phyloP scores from a whole-genome alignment of 2,797 vertebrate genomes.

The Scolopax bukidnonensis region DNA sequence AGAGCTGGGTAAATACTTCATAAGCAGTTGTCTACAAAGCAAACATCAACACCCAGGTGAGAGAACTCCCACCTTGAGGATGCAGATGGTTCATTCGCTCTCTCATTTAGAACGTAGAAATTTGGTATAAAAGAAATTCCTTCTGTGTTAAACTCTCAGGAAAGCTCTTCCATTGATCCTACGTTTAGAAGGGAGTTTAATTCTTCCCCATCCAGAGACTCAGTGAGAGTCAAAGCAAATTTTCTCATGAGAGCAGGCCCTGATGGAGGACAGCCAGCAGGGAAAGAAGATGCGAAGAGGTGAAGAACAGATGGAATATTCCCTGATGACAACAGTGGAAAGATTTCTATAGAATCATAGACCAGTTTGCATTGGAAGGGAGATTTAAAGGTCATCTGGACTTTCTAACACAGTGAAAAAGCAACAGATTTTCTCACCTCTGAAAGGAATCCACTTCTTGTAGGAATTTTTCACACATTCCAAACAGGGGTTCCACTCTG shows the following conservation, averaged over 20 bases:
- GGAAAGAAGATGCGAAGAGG: neutral
- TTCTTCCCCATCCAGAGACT: neutral
- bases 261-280: neutral
- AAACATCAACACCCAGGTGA: neutral
- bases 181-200: neutral
- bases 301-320: neutral
- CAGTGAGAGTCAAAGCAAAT: neutral
- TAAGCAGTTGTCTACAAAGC: neutral
- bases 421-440: conserved; percentile 79
- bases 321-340: neutral
- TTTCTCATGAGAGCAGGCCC: neutral
- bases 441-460: conserved; percentile 94
- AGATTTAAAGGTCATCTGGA: neutral
- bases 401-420: neutral
- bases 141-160: neutral
- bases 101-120: neutral
- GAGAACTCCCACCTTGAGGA: neutral
- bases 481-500: conserved; percentile 89
- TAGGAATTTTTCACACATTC: conserved; percentile 93
- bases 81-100: accelerated
- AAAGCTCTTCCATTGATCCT: neutral
- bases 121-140: neutral
- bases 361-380: neutral
- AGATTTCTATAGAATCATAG: neutral
- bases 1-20: neutral